Evolutionary conservation across 2,113 vertebrate species (phyloP), one percentile per base, ranked within the genome.

Genomic region (Pleuronectes platessa): DNA sequence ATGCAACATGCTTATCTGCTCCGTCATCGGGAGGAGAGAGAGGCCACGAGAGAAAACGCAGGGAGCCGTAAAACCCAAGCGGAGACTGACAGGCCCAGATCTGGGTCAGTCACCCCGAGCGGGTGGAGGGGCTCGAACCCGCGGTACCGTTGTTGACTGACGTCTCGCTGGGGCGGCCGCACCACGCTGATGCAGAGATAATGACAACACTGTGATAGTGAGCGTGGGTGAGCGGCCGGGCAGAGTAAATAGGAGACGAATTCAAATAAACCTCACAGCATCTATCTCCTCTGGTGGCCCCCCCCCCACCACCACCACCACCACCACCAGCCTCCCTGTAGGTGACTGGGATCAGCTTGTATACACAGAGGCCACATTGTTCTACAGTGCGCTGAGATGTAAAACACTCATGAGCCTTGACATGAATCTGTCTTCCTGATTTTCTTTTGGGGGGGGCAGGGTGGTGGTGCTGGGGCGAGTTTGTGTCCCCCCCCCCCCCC

Each of bases 1-100:
- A 62, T 81, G 87, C 72, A 86, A 65, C 88, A 75, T 80, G 85
- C 87, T 92, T 92, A 91, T 92, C 88, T 91, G 71, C 71, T 90
- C 87, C 31, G 61, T 92, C 87, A 85, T 82, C 66, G 56, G 72
- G 67, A 18, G 55, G 27, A 18, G 76, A 61, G 81, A 73, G 81
- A 69, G 79, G 85, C 81, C 77, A 70, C 71, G 26, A 68, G 88
- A 77, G 79, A 79, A 76, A 87, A 84, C 17, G 56, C 76, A 78
- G 77, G 78, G 82, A 88, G 83, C 74, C 74, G 21, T 83, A 81
- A 83, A 78, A 27, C 2, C 78, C 42, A 56, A 1, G 74, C 20
- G 74, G 67, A 69, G 91, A 90, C 80, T 83, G 88, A 92, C 79
- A 72, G 65, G 65, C 55, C 31, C 0, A 54, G 59, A 59, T 78